A percentile compares a stretch with the other conserved stretches of the same genome.
Conservation (phyloP, 2,888 invertebrate genomes). For the Camptogramma bilineatum region DNA sequence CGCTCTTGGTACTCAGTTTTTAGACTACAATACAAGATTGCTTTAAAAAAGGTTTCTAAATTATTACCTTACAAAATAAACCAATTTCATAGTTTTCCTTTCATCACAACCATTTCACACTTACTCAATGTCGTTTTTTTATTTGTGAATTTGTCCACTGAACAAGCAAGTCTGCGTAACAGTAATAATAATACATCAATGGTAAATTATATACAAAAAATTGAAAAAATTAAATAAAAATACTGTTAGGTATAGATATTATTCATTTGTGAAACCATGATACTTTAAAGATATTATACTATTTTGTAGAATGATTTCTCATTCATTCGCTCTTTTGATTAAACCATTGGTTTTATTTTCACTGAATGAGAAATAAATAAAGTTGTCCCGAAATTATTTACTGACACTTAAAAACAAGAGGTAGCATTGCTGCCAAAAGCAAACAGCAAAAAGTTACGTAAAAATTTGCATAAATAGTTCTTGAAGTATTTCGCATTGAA, state of each 20-base stretch:
- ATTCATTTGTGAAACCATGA: too few species aligned
- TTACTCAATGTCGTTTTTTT: constrained; percentile 10
- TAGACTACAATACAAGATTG: neutral
- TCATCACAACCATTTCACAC: constrained; percentile 34
- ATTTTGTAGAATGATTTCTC: neutral
- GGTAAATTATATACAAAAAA: too few species aligned
- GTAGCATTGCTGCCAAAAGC: too few species aligned
- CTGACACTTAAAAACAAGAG: too few species aligned
- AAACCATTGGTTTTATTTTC: neutral
- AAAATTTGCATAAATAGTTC: too few species aligned
- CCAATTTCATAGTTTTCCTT: constrained; percentile 1
- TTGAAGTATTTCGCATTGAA: too few species aligned
- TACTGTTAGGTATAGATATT: neutral
- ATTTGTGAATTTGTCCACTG: constrained; percentile 2
- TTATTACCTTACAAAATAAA: constrained; percentile 1
- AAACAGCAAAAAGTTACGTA: too few species aligned
- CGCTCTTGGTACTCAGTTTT: neutral
- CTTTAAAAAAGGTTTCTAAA: neutral
- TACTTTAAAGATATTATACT: too few species aligned
- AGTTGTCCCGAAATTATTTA: too few species aligned
- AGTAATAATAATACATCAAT: neutral
- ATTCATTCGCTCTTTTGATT: neutral
- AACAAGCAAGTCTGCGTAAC: neutral
- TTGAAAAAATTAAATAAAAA: neutral
- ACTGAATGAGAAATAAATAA: too few species aligned